A percentile compares a stretch with the other conserved stretches of the same genome.
phyloP scores from a whole-genome alignment of 2,797 vertebrate species.

The Columba guinea region DNA sequence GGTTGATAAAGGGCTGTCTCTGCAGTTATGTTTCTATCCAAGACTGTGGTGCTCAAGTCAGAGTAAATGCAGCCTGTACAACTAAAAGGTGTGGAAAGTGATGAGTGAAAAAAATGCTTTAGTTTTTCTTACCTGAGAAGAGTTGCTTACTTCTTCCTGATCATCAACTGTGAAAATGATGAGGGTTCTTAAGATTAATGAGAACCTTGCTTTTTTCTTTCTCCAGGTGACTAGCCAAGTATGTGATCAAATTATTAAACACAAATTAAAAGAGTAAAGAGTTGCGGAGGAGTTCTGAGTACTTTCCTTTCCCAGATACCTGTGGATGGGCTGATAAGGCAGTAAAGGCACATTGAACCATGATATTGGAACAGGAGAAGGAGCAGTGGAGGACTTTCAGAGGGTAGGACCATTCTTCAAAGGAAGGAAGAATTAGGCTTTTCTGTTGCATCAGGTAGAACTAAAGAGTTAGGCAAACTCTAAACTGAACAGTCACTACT shows the following conservation, averaged over 20 bases:
- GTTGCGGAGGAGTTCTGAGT: background rate
- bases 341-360: background rate
- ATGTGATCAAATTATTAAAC: background rate
- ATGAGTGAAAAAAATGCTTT: background rate
- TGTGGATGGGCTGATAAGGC: background rate
- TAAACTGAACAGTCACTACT: constrained; percentile 13
- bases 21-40: background rate
- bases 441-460: background rate
- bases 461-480: background rate
- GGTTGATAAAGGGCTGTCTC: background rate
- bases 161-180: background rate
- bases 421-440: constrained; percentile 12
- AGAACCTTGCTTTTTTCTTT: background rate
- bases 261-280: background rate
- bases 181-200: background rate
- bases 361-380: background rate
- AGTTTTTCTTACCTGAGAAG: background rate
- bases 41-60: accelerated
- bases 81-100: background rate
- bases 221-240: background rate
- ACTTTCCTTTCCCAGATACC: background rate
- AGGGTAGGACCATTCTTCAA: background rate
- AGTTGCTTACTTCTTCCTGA: background rate
- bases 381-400: background rate
- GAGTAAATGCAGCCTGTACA: background rate